Evolutionary conservation across 2,888 invertebrate species (phyloP).

Genomic region (Leistus spinibarbis): DNA sequence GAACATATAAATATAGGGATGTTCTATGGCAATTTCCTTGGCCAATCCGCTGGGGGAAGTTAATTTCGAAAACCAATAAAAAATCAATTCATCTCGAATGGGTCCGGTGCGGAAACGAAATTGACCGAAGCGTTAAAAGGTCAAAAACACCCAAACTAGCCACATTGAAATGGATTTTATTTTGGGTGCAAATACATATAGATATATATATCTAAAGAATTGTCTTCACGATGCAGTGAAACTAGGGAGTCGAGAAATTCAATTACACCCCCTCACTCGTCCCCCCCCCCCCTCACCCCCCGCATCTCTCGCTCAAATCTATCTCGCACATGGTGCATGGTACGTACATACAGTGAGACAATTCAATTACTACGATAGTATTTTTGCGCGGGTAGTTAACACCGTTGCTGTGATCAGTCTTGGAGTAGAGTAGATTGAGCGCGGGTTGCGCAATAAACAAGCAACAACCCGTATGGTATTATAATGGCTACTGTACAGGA

Average conservation of each 20-base stretch:
- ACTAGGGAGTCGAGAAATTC: slow-evolving; percentile 53
- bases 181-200: slow-evolving; percentile 53
- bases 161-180: slow-evolving; percentile 54
- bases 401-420: slow-evolving; percentile 1
- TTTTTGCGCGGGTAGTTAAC: slow-evolving; percentile 54
- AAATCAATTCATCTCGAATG: slow-evolving; percentile 32
- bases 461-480: slow-evolving; percentile 8
- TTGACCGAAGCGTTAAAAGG: slow-evolving; percentile 41
- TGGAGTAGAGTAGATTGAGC: slow-evolving; percentile 3
- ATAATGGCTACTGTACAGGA: slow-evolving; percentile 21
- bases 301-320: slow-evolving; percentile 44
- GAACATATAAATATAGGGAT: background rate
- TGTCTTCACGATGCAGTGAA: slow-evolving; percentile 3
- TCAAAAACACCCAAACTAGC: slow-evolving; percentile 44
- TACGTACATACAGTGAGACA: slow-evolving; percentile 59
- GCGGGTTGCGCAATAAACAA: background rate
- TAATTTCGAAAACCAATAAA: slow-evolving; percentile 30
- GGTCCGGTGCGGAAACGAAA: slow-evolving; percentile 23
- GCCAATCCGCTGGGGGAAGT: slow-evolving; percentile 20
- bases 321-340: slow-evolving; percentile 47
- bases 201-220: slow-evolving; percentile 43
- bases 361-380: slow-evolving; percentile 58
- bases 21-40: background rate
- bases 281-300: slow-evolving; percentile 45
- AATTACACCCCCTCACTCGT: slow-evolving; percentile 55